These are phyloP conservation scores for Harpagus bidentatus DNA, from an alignment of 2,113 vertebrate species.

Conservation along the genomic window DNA sequence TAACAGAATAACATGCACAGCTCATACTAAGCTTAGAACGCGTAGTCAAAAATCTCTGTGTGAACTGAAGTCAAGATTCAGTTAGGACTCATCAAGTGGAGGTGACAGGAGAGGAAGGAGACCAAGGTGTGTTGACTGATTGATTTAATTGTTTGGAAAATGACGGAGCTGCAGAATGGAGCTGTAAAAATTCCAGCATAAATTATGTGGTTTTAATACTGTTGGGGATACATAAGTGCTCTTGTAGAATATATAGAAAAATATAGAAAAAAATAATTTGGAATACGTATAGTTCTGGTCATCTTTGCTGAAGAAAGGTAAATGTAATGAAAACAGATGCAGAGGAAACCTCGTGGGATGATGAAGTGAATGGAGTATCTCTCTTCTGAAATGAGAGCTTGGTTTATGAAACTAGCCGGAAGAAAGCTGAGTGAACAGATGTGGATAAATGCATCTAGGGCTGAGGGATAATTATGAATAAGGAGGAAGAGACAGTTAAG, in stretches of 20 bases:
- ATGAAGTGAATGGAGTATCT: neutral
- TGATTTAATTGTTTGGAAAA: neutral
- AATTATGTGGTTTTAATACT: neutral
- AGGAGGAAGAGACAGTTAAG: neutral
- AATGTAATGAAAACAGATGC: neutral
- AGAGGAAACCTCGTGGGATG: neutral
- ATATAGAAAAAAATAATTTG: neutral
- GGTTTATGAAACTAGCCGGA: neutral
- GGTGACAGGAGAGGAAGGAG: neutral
- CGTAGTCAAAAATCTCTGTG: rapidly evolving
- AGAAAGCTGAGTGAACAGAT: neutral
- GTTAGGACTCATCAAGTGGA: neutral
- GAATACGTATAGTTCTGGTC: neutral
- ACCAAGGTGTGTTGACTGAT: neutral
- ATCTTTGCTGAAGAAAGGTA: neutral
- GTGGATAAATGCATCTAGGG: neutral
- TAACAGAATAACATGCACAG: neutral
- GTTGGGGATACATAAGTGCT: neutral
- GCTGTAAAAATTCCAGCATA: neutral
- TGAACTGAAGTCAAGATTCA: neutral
- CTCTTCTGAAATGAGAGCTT: neutral
- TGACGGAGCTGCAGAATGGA: neutral
- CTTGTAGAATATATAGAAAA: neutral
- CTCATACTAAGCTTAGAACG: neutral
- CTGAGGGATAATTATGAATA: neutral